phyloP scores from a whole-genome alignment of 2,888 invertebrate genomes.

The Microctonus hyperodae region DNA sequence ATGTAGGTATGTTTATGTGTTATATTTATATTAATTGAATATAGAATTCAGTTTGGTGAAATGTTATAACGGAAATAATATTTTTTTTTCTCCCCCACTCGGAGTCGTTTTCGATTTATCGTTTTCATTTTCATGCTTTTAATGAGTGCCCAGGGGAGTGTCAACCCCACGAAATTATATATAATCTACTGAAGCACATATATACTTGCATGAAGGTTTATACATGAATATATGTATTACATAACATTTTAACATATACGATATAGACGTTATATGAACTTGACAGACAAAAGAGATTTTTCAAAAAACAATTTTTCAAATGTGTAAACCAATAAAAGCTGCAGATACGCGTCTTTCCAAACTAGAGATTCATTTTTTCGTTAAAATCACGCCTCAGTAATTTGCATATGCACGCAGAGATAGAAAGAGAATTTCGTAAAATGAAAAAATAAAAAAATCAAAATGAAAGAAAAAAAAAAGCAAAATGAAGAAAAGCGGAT shows the following conservation, averaged over 20 bases:
- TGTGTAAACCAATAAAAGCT: background rate
- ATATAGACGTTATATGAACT: background rate
- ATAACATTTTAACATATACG: too few relatives aligned
- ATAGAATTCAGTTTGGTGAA: background rate
- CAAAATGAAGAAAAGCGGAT: conserved; percentile 7
- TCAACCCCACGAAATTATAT: conserved; percentile 9
- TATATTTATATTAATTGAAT: background rate
- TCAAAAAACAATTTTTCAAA: background rate
- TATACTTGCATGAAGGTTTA: background rate
- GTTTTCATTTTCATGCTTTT: conserved; percentile 40
- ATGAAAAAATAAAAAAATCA: conserved; percentile 2
- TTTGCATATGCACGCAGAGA: conserved; percentile 21
- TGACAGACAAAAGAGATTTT: too few relatives aligned
- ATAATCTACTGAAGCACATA: conserved; percentile 6
- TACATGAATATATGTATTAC: too few relatives aligned
- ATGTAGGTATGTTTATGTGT: background rate
- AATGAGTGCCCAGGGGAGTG: conserved; percentile 35
- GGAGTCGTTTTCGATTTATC: conserved; percentile 30
- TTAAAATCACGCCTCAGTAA: background rate
- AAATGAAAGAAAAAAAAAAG: conserved; percentile 13
- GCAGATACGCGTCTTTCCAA: background rate
- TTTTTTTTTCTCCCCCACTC: conserved; percentile 22
- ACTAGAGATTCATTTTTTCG: background rate
- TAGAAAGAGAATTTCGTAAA: conserved; percentile 7
- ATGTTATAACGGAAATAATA: background rate